Base-by-base conservation (phyloP, 2,797 vertebrate genomes). In the Poeciliopsis turneri region DNA sequence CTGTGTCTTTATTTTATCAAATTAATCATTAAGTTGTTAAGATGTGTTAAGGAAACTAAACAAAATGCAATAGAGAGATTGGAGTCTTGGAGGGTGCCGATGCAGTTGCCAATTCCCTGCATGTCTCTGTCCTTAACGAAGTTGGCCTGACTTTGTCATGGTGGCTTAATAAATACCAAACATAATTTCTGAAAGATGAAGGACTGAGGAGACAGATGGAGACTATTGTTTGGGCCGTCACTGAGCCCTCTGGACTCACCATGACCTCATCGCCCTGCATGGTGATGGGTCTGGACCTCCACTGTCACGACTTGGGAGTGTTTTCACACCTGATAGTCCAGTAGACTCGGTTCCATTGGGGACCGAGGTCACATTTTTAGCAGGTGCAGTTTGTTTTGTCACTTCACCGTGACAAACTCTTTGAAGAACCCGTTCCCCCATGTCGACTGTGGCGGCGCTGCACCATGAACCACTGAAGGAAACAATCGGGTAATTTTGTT, bases 151-250 rank as follows among this genome's bases (percentile, higher is more conserved):
- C 72, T 89, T 89, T 87, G 82, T 88, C 73, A 73, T 75, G 82
- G 85, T 25, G n/a, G 72, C 74, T 25, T 43, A 25, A 86, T 84
- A 90, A 92, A 89, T 87, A 89, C 79, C 83, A 71, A 30, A 39
- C 83, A 74, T 90, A 90, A 92, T 91, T 86, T 82, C 76, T 93
- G 88, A 87, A 94, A 92, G 90, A 90, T 86, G 83, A 80, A 80
- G 77, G 75, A 81, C 75, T 43, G 61, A 78, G 78, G 82, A 90
- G 87, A 86, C 91, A 91, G 91, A 92, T 90, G 89, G 84, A 86
- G 68, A 76, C 70, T 84, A 82, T 80, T 78, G 87, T 85, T 85
- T 81, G 82, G 85, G 88, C 85, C 64, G 55, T 77, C 74, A 68
- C 16, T 55, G 77, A 82, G 77, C 78, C 83, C 77, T 84, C 75